These are phyloP conservation scores for Clarias batrachus DNA, from an alignment of 2,113 vertebrate genomes.

Conservation along the genomic window DNA sequence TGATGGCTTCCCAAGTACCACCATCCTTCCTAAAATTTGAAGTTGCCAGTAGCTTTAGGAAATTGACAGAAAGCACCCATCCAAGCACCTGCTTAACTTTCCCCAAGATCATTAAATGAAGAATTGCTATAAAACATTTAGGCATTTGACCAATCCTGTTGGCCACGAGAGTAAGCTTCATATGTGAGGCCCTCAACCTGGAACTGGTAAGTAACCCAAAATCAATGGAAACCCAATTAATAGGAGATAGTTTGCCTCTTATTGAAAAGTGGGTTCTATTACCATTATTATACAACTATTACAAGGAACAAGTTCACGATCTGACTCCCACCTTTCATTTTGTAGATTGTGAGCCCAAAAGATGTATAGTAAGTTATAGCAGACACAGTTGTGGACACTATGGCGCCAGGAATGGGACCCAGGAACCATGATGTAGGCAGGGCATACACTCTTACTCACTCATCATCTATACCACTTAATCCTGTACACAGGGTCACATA, in stretches of 20 bases:
- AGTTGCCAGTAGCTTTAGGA: background rate
- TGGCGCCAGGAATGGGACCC: background rate
- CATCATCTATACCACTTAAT: too few relatives aligned
- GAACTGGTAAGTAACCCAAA: background rate
- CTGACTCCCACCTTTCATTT: background rate
- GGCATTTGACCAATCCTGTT: background rate
- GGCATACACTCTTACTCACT: background rate
- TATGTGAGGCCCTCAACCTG: background rate
- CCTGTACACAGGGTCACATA: too few relatives aligned
- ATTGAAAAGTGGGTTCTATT: background rate
- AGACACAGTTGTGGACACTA: background rate
- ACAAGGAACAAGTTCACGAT: background rate
- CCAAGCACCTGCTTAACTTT: background rate
- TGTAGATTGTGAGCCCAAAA: background rate
- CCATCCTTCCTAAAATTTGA: background rate
- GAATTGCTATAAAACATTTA: background rate
- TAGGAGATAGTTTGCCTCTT: background rate
- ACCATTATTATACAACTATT: too few relatives aligned
- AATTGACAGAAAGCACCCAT: background rate
- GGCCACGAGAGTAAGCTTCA: background rate
- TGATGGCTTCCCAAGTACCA: background rate
- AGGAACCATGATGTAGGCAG: background rate
- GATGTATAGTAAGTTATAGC: background rate
- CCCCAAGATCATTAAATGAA: background rate
- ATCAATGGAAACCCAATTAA: background rate